Evolutionary conservation across 2,797 vertebrate genomes (phyloP).

Genomic region (Eulemur albifrons): DNA sequence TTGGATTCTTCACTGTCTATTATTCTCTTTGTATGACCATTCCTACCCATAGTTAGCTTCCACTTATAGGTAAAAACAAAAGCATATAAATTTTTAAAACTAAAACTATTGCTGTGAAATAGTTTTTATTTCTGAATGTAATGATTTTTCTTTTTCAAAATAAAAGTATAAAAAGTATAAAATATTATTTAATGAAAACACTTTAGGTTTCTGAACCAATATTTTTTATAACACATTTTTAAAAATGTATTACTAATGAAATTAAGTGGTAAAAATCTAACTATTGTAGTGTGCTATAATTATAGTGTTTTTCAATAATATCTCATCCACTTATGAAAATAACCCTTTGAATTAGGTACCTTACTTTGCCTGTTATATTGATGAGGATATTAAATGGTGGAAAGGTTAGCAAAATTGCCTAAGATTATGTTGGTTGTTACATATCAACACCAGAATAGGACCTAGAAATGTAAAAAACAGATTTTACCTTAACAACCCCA

Average conservation of each 20-base stretch:
- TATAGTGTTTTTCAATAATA: not conserved
- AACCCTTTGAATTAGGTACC: not conserved
- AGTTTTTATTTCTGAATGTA: not conserved
- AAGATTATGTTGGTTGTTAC: not conserved
- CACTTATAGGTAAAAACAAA: no score
- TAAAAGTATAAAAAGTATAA: no score
- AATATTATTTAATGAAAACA: no score
- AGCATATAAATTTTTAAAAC: no score
- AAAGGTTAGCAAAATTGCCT: not conserved
- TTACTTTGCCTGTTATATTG: not conserved
- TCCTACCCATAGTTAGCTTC: no score
- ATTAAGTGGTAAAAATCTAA: not conserved
- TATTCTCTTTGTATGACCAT: no score
- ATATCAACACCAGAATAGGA: not conserved
- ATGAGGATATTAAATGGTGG: not conserved
- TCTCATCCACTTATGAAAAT: not conserved
- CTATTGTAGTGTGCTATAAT: not conserved
- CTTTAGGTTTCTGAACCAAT: no score
- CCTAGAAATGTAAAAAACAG: not conserved
- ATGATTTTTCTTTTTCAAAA: not conserved
- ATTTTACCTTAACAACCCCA: not conserved
- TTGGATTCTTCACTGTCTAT: no score
- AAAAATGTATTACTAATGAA: not conserved
- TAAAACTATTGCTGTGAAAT: not conserved
- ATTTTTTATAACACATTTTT: not conserved